Base-by-base conservation (phyloP, 2,113 vertebrate species). In the Channa argus region DNA sequence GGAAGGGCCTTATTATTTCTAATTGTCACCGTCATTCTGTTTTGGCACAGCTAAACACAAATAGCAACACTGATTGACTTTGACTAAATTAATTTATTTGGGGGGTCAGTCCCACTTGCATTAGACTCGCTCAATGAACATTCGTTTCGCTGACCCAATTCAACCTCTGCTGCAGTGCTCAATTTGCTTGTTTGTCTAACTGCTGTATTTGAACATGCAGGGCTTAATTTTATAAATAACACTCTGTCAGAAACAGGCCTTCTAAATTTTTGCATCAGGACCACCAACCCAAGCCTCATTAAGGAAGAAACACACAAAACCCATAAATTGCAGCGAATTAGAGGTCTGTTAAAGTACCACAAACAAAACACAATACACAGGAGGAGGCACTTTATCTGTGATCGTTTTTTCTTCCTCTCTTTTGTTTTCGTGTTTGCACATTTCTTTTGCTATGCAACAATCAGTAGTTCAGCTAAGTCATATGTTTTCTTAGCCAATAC, bases 61-160 rank as follows among this genome's bases (percentile, higher is more conserved):
- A 90, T 5, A 67, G 44, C 81, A 82, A 69, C 50, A 24, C 46
- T 86, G 84, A 88, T 70, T 87, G 83, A 88, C 80, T 83, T 64
- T 80, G 87, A 90, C 56, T 85, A 74, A 85, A 73, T 75, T 37
- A 56, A 71, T 85, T 85, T 90, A 74, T 83, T 80, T 70, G 49
- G 45, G 39, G 46, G 71, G 51, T 71, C 60, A 51, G 70, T 51
- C 74, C 65, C 76, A 24, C 24, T 78, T 77, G 13, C 63, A 72
- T 81, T 73, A 83, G 56, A 44, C 45, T 72, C 43, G 58, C 83
- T 79, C 66, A 70, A 15, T 72, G 73, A 77, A 77, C 79, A 64
- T 52, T 81, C 45, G 1, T 86, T 44, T 82, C 44, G 24, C 37
- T 89, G 87, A 84, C 88, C 91, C 84, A 58, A 83, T 85, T 82